phyloP scores from a whole-genome alignment of 2,113 vertebrate genomes.

The Equus przewalskii region DNA sequence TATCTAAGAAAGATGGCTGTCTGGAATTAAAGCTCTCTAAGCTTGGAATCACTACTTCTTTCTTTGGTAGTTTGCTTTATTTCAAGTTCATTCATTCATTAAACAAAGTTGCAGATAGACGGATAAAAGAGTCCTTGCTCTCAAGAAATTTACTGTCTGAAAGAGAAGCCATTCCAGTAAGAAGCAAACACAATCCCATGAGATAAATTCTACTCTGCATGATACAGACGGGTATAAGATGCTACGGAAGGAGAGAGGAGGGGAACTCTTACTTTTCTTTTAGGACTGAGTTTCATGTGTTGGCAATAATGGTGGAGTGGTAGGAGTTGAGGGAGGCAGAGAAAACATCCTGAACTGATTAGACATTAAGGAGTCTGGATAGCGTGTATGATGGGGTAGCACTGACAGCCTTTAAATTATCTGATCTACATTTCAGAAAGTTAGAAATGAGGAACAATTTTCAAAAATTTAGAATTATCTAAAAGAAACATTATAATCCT shows the following conservation, averaged over 20 bases:
- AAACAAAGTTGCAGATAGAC: not conserved
- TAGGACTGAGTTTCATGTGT: not conserved
- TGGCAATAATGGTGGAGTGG: not conserved
- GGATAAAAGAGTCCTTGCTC: not conserved
- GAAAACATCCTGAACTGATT: not conserved
- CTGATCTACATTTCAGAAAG: slow-evolving; percentile 21
- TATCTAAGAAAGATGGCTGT: not conserved
- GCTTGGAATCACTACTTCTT: not conserved
- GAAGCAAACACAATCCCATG: not conserved
- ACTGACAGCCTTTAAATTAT: not conserved
- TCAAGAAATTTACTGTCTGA: not conserved
- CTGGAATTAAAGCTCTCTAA: not conserved
- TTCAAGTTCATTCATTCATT: slow-evolving; percentile 16
- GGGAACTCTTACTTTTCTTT: not conserved
- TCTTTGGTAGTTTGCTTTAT: not conserved
- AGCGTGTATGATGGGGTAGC: not conserved
- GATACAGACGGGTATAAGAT: not conserved
- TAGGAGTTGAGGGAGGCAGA: not conserved
- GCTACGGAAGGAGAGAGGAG: not conserved
- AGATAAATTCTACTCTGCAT: not conserved
- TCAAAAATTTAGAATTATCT: slow-evolving; percentile 37
- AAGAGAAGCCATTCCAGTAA: not conserved
- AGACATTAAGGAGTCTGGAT: not conserved
- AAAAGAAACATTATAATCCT: not conserved
- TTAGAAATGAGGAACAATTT: slow-evolving; percentile 13